A percentile compares a stretch with the other conserved stretches of the same genome.
phyloP scores from a whole-genome alignment of 2,888 invertebrate species.

The Drosophila macrothrix region DNA sequence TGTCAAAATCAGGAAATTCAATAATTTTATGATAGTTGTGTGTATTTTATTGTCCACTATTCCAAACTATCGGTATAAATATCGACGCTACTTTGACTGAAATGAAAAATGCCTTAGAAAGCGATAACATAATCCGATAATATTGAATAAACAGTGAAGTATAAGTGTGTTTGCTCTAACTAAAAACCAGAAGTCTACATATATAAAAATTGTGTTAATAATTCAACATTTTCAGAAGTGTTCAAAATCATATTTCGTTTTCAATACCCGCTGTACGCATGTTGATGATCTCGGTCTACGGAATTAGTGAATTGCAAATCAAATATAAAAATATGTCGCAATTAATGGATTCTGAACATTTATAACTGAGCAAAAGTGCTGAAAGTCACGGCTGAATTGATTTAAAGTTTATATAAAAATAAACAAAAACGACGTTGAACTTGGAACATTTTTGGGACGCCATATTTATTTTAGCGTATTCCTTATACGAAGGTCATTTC shows the following conservation, averaged over 20 bases:
- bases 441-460: constrained; percentile 44
- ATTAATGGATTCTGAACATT: constrained; percentile 82
- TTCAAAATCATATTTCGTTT: constrained; percentile 4
- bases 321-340: constrained; percentile 79
- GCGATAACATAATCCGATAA: constrained; percentile 7
- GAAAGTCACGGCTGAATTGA: constrained; percentile 20
- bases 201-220: constrained; percentile 18
- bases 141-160: not conserved
- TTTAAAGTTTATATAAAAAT: constrained; percentile 21
- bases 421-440: constrained; percentile 36
- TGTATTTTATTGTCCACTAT: not conserved
- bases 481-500: constrained; percentile 59
- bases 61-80: not conserved
- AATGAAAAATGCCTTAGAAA: not conserved
- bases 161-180: constrained; percentile 17
- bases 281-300: constrained; percentile 2
- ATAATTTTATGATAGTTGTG: not conserved
- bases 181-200: constrained; percentile 1
- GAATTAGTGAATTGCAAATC: constrained; percentile 13
- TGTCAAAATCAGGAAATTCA: not conserved
- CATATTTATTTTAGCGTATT: constrained; percentile 53
- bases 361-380: constrained; percentile 64
- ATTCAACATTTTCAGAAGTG: not conserved
- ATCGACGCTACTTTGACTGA: not conserved
- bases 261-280: not conserved